Base-by-base conservation (phyloP, 2,113 vertebrate species). In the Odocoileus virginianus region DNA sequence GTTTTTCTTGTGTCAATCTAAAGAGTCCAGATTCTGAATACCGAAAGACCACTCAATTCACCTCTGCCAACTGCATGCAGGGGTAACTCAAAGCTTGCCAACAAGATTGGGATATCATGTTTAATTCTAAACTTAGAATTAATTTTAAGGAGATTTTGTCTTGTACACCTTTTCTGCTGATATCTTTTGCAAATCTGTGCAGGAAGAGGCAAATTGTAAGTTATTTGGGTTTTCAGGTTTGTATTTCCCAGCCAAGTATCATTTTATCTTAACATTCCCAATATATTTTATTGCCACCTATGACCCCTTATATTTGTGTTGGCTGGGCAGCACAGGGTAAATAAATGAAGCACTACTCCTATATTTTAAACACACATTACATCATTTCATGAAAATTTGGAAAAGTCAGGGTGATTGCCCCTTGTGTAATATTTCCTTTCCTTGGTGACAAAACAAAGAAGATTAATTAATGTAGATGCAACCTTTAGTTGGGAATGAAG, bases 401-500 rank as follows among this genome's bases (percentile, higher is more conserved):
- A 91, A 64, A 90, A 91, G 43, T 87, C 83, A 74, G 28, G 16
- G 36, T 88, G 61, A 88, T 14, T 86, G 40, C 1, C 45, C 27
- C 33, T 74, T 55, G 15, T 81, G 23, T 90, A 58, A 47, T 88
- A 60, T 23, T 78, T 88, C 54, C 3, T 74, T 90, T 79, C 43
- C 87, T 95, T 57, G 71, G 45, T 96, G 83, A 5, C 16, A 96
- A 90, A 96, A 96, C 6, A 90, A 96, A 96, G 95, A 55, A 1
- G 23, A 21, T 45, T 21, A 28, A n/a, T 96, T 55, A 47, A 14
- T 94, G 61, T 21, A 98, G 58, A 36, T 40, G 30, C 1, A 74
- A 19, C 33, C 92, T 40, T 90, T 97, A 76, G 36, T 50, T 96
- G 67, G 76, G 45, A 97, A 58, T 47, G 27, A 87, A 96, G 64